Percentiles rank a stretch among this genome's conserved stretches.
These are phyloP conservation scores for Irena cyanogastra DNA, from an alignment of 2,113 vertebrate genomes.

Conservation along the genomic window DNA sequence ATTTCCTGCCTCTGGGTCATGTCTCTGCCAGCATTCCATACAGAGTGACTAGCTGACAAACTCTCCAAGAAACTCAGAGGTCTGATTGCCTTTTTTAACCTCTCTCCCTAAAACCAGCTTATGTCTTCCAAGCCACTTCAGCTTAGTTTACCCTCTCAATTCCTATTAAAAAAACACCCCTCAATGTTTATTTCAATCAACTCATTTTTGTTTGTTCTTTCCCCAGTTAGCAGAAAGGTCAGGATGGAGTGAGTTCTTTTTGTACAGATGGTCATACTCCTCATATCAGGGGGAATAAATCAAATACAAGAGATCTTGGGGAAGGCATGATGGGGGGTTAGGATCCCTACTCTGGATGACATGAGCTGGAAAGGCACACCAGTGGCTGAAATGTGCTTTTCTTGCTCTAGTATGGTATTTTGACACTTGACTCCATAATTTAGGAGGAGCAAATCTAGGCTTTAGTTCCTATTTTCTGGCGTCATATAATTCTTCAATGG, in stretches of 20 bases:
- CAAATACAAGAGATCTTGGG: not conserved
- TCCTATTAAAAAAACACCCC: rapidly evolving
- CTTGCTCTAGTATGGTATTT: not conserved
- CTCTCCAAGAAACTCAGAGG: not conserved
- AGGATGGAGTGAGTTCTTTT: not conserved
- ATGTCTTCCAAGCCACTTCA: not conserved
- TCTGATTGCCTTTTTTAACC: not conserved
- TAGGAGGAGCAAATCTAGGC: not conserved
- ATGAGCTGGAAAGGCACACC: not conserved
- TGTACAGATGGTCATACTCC: not conserved
- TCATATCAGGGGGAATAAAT: not conserved
- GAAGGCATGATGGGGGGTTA: not conserved
- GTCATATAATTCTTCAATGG: not conserved
- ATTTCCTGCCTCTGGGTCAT: not conserved
- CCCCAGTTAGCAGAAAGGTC: not conserved
- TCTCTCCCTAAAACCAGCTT: not conserved
- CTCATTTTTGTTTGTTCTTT: not conserved
- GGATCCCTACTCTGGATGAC: not conserved
- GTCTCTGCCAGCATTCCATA: not conserved
- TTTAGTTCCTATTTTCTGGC: not conserved
- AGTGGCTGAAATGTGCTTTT: not conserved
- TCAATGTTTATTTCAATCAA: not conserved
- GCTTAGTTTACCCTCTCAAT: not conserved
- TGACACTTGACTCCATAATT: not conserved
- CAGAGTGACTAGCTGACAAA: not conserved